Base-by-base conservation (phyloP, 2,113 vertebrate species). In the Sapajus apella region DNA sequence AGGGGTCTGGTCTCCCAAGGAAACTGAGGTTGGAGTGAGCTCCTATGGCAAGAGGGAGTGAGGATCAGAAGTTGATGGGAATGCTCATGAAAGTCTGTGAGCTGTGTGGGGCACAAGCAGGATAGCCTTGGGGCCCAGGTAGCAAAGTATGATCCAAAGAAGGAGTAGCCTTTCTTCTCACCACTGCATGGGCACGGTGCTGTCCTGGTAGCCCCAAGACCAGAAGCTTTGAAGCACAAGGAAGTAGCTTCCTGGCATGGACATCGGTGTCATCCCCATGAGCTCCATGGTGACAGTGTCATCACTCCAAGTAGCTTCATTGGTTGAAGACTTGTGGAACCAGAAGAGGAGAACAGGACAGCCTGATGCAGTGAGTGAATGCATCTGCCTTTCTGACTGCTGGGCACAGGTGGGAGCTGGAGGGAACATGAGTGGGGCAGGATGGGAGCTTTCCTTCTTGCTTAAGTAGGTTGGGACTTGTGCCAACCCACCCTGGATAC, bases 141-240 rank as follows among this genome's bases (percentile, higher is more conserved):
- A 27, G 6, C 23, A 55, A 73, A 73, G 5, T 12, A 21, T 27
- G 73, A 32, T 58, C 11, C 43, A 8, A 11, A 25, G 20, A 25
- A 35, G 21, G 10, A 12, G 37, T 13, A 14, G 66, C 77, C 47
- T 83, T 30, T 27, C 25, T 43, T 56, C 45, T 30, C 16, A 8
- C 32, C 23, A 12, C 64, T 16, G 11, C n/a, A 1, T 12, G n/a
- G 45, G 27, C 40, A 0, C 0, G 23, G 25, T 3, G 2, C 52
- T 20, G 5, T 40, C 27, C 85, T 5, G 55, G 37, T 30, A 20
- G 10, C 79, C 73, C 66, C 17, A 23, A 58, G 40, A 12, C 55
- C 0, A 0, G 32, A 56, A 73, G 85, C 6, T 16, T 10, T 4
- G 45, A 27, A 43, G 82, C 47, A 76, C 56, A 25, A 16, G 25